Evolutionary conservation across 2,113 vertebrate species (phyloP).

Genomic region (Vombatus ursinus): DNA sequence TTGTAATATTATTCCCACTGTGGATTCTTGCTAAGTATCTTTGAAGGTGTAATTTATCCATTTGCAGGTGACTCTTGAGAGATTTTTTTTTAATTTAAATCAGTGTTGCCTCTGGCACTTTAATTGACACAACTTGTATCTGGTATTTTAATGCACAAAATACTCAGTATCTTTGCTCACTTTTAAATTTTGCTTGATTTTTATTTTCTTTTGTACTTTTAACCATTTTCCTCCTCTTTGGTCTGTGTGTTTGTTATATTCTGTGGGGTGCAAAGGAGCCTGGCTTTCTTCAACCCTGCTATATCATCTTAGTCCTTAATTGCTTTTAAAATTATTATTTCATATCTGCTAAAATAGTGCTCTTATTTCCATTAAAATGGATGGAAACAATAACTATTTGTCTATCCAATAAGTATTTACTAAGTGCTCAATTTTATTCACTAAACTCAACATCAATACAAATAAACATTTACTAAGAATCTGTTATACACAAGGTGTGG

Average conservation of each 20-base stretch:
- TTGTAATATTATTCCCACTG: background rate
- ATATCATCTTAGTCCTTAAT: background rate
- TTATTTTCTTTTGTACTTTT: background rate
- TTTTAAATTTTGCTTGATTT: background rate
- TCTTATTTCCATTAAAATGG: background rate
- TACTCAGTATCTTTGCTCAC: background rate
- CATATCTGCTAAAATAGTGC: background rate
- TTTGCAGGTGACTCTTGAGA: background rate
- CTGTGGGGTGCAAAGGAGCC: background rate
- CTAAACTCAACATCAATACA: background rate
- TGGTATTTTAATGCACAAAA: background rate
- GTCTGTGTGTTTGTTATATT: background rate
- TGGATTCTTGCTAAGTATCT: background rate
- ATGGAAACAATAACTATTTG: background rate
- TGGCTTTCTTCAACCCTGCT: background rate
- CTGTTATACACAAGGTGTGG: background rate
- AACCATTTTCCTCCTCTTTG: background rate
- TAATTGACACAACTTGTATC: too few species aligned
- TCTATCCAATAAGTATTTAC: background rate
- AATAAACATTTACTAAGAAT: background rate
- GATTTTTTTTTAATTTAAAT: background rate
- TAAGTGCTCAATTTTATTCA: background rate
- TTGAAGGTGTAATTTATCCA: background rate
- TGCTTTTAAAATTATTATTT: background rate
- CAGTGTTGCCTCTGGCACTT: background rate